Evolutionary conservation across 2,797 vertebrate species (phyloP).

Genomic region (Chelidonichthys spinosus): DNA sequence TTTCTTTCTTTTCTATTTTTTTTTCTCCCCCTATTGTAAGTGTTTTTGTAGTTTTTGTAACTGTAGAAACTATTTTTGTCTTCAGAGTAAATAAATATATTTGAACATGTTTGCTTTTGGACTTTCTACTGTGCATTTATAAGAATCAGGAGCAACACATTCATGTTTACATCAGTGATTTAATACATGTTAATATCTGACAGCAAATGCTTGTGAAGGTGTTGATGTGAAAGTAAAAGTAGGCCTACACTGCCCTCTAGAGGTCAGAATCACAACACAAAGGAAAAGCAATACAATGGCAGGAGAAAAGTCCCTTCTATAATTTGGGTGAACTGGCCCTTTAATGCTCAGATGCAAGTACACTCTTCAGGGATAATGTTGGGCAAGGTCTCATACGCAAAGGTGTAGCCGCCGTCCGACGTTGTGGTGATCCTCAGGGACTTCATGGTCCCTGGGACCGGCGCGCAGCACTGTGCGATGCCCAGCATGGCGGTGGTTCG

Average conservation of each 20-base stretch:
- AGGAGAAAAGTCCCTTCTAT: not conserved
- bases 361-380: conserved; percentile 94
- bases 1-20: conserved; percentile 42
- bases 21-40: conserved; percentile 56
- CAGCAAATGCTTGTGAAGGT: not conserved
- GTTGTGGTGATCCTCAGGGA: conserved; percentile 91
- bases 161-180: not conserved
- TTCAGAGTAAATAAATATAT: conserved; percentile 84
- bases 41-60: conserved; percentile 80
- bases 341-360: conserved; percentile 81
- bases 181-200: not conserved
- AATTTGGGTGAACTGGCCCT: not conserved
- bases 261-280: not conserved
- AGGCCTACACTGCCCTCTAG: conserved; percentile 39
- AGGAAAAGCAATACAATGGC: not conserved
- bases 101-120: conserved; percentile 53
- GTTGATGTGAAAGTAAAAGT: not conserved
- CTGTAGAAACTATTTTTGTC: conserved; percentile 78
- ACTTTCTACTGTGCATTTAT: not conserved
- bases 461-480: conserved; percentile 90
- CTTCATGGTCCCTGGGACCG: conserved; percentile 89
- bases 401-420: conserved; percentile 91
- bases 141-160: too few species aligned
- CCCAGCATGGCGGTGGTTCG: conserved; percentile 82
- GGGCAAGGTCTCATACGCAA: conserved; percentile 91